Conservation (phyloP, 2,113 vertebrate species). For the Hemichromis elongatus region DNA sequence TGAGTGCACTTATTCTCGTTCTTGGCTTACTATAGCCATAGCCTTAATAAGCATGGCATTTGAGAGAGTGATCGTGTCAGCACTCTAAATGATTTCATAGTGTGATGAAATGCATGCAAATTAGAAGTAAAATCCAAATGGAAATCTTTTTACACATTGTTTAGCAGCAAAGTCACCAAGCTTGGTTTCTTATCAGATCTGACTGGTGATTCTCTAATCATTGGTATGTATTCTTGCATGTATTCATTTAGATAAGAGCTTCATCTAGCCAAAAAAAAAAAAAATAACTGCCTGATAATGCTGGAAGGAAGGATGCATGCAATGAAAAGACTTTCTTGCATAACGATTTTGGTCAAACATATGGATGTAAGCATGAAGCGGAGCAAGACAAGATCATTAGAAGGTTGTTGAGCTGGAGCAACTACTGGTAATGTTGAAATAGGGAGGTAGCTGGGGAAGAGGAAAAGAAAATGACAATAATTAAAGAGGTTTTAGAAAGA, state of each 20-base stretch:
- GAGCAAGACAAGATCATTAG: neutral
- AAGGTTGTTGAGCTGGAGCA: neutral
- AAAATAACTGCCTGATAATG: neutral
- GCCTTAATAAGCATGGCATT: neutral
- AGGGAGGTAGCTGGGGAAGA: neutral
- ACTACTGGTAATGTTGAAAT: neutral
- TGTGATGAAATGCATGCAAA: neutral
- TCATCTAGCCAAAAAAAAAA: neutral
- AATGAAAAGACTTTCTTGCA: neutral
- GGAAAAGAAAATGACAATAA: neutral
- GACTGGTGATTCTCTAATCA: neutral
- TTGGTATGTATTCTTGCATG: neutral
- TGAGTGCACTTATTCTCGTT: neutral
- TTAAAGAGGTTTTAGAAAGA: neutral
- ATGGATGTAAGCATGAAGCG: neutral
- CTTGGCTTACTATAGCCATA: neutral
- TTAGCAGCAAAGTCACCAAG: neutral
- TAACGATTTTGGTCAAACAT: neutral
- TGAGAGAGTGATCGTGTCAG: neutral
- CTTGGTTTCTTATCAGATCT: neutral
- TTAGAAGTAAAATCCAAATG: neutral
- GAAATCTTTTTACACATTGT: neutral
- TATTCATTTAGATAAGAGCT: neutral
- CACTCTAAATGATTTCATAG: neutral
- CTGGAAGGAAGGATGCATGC: neutral